Percentiles rank a stretch among this genome's conserved stretches.
These are phyloP conservation scores for Magallana nippona DNA, from an alignment of 2,888 invertebrate species.

Conservation along the genomic window DNA sequence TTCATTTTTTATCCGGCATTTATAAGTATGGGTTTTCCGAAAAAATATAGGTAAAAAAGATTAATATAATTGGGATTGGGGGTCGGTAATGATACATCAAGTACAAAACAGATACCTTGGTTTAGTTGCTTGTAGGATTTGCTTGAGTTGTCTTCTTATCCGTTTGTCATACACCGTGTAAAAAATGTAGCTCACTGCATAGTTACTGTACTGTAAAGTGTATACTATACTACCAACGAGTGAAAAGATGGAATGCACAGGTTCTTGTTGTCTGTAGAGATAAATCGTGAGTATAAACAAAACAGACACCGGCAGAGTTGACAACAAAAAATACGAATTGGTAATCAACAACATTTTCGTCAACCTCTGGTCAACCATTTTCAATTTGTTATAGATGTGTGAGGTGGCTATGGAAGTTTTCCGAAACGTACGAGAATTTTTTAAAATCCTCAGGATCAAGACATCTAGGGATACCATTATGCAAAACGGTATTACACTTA, in stretches of 20 bases:
- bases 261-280: neutral
- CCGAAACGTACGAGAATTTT: slow-evolving; percentile 21
- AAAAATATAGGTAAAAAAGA: too few species aligned
- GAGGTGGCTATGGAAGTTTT: slow-evolving; percentile 15
- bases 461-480: slow-evolving; percentile 38
- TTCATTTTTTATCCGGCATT: too few species aligned
- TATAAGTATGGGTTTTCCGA: too few species aligned
- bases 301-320: slow-evolving; percentile 42
- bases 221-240: slow-evolving; percentile 27
- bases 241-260: neutral
- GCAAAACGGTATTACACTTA: slow-evolving; percentile 37
- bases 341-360: slow-evolving; percentile 40
- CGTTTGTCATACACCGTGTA: neutral
- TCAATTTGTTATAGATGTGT: neutral
- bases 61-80: too few species aligned
- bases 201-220: slow-evolving; percentile 32
- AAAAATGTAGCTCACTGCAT: slow-evolving; percentile 25
- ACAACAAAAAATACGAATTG: slow-evolving; percentile 18
- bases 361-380: slow-evolving; percentile 7
- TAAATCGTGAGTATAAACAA: slow-evolving; percentile 30
- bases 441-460: slow-evolving; percentile 27
- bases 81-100: too few species aligned
- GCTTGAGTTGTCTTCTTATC: slow-evolving; percentile 2
- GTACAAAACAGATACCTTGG: neutral
- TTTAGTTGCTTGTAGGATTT: neutral